Percentiles rank a stretch among this genome's conserved stretches.
These are phyloP conservation scores for cattle (Bos taurus) DNA, from an alignment of 2,113 vertebrate species.

Conservation along the genomic window DNA sequence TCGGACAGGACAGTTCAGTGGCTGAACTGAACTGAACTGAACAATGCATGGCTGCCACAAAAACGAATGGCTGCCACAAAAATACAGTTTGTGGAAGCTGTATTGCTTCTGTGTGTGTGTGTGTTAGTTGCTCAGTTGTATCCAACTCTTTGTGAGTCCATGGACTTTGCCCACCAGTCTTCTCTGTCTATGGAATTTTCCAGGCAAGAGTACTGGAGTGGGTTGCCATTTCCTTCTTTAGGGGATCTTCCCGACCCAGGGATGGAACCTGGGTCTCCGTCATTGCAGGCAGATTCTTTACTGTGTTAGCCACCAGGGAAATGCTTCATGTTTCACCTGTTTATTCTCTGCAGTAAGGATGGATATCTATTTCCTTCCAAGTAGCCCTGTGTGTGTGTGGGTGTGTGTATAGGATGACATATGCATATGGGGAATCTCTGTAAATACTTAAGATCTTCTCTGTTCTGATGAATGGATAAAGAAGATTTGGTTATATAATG, in stretches of 20 bases:
- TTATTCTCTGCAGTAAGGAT: neutral
- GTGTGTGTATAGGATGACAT: neutral
- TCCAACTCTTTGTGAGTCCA: neutral
- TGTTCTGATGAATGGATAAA: neutral
- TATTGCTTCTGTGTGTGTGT: neutral
- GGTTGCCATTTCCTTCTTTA: neutral
- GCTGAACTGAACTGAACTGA: neutral
- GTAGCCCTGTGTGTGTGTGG: neutral
- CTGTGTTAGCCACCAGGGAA: neutral
- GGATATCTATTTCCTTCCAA: neutral
- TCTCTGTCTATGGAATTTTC: neutral
- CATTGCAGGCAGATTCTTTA: neutral
- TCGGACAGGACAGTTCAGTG: neutral
- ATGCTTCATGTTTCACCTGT: neutral
- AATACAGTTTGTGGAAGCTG: neutral
- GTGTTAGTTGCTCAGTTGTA: neutral
- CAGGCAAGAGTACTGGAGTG: neutral
- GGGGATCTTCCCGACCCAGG: neutral
- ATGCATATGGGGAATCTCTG: neutral
- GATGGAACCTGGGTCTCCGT: neutral
- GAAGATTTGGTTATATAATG: neutral
- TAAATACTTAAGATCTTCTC: neutral
- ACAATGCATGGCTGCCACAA: neutral
- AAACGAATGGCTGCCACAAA: neutral
- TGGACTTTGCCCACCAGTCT: neutral